Evolutionary conservation across 2,888 invertebrate genomes (phyloP).

Genomic region (Subacronicta megacephala): DNA sequence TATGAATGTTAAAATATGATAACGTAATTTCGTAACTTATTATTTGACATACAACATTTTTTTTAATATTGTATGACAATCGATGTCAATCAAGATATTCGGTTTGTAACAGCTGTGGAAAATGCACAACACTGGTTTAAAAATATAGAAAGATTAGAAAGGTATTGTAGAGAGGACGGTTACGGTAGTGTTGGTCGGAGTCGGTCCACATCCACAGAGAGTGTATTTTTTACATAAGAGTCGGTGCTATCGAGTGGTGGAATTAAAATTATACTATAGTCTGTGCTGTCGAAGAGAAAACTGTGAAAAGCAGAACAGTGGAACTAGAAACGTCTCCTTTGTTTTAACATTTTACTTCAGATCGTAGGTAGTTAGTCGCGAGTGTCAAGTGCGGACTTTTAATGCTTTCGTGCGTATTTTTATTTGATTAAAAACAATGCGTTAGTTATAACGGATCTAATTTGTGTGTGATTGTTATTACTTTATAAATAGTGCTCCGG

Average conservation of each 20-base stretch:
- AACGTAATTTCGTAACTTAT: neutral
- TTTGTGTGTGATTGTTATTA: slow-evolving; percentile 14
- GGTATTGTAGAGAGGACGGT: too few species aligned
- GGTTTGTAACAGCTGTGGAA: slow-evolving; percentile 30
- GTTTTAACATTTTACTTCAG: slow-evolving; percentile 38
- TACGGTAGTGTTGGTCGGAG: too few species aligned
- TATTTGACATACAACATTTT: slow-evolving; percentile 6
- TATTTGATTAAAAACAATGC: slow-evolving; percentile 34
- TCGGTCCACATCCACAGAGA: too few species aligned
- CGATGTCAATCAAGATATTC: slow-evolving; percentile 11
- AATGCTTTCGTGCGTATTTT: slow-evolving; percentile 26
- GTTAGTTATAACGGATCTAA: slow-evolving; percentile 17
- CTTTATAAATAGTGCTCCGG: slow-evolving; percentile 27
- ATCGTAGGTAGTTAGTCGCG: slow-evolving; percentile 36
- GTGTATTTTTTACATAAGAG: too few species aligned
- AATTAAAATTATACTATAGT: too few species aligned
- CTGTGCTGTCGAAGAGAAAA: slow-evolving; percentile 46
- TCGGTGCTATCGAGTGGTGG: too few species aligned
- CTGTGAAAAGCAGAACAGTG: slow-evolving; percentile 29
- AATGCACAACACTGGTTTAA: slow-evolving; percentile 38
- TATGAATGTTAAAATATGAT: neutral
- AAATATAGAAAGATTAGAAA: slow-evolving; percentile 27
- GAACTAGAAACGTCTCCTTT: slow-evolving; percentile 48
- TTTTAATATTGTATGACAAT: slow-evolving; percentile 8
- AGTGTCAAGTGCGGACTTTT: slow-evolving; percentile 32